These are phyloP conservation scores for Ariopsis seemanni DNA, from an alignment of 2,113 vertebrate species.

Conservation along the genomic window DNA sequence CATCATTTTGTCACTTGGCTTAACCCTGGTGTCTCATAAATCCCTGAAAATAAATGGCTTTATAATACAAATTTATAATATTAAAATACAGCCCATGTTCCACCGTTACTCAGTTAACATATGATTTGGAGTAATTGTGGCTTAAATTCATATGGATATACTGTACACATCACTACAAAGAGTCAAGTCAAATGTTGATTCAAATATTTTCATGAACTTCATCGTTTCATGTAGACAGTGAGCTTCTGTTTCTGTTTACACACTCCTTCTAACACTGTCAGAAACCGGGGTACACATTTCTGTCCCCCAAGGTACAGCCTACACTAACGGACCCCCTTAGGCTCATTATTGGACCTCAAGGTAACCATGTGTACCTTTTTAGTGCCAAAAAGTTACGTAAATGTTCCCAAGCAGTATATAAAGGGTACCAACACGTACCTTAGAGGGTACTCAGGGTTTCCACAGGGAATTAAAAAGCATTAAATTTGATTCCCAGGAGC, in stretches of 20 bases:
- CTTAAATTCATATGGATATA: not conserved
- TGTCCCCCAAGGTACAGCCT: no score
- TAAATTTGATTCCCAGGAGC: no score
- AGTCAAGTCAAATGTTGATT: not conserved
- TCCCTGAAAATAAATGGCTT: not conserved
- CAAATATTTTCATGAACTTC: not conserved
- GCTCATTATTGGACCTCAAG: no score
- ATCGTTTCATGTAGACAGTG: not conserved
- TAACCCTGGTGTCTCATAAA: not conserved
- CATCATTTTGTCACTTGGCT: slow-evolving; percentile 22
- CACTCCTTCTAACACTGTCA: no score
- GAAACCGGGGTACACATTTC: no score
- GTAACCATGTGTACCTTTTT: no score
- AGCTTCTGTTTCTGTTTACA: not conserved
- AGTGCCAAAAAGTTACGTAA: no score
- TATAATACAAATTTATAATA: not conserved
- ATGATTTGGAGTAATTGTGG: not conserved
- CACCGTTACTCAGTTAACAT: not conserved
- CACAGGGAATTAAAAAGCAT: no score
- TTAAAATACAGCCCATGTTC: not conserved
- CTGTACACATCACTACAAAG: not conserved
- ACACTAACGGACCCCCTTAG: no score
- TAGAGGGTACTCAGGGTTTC: no score
- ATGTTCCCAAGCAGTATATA: no score
- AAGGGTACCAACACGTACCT: no score